phyloP scores from a whole-genome alignment of 2,888 invertebrate genomes.

The Eristalis intricaria region DNA sequence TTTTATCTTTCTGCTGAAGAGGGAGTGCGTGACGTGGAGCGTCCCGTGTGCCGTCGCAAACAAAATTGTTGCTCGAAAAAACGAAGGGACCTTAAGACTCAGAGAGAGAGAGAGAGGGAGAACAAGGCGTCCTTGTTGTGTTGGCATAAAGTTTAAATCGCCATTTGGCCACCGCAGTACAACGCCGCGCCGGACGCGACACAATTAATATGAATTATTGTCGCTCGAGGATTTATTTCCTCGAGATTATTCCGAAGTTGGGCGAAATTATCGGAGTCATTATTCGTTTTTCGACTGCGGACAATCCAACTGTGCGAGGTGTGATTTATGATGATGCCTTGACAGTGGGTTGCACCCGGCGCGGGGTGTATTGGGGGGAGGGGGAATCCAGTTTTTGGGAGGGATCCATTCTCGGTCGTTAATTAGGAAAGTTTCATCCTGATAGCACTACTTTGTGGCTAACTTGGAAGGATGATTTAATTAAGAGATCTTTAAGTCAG shows the following conservation, averaged over 20 bases:
- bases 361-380: not conserved
- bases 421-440: slow-evolving; percentile 42
- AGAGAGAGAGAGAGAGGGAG: not conserved
- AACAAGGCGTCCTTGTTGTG: not conserved
- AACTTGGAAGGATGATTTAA: slow-evolving; percentile 41
- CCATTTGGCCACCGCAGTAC: not conserved
- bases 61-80: slow-evolving; percentile 1
- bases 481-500: slow-evolving; percentile 24
- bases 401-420: slow-evolving; percentile 22
- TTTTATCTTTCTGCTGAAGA: slow-evolving; percentile 41
- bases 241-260: slow-evolving; percentile 53
- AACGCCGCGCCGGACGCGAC: not conserved
- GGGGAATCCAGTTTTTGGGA: not conserved
- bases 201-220: slow-evolving; percentile 69
- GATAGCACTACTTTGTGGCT: slow-evolving; percentile 26
- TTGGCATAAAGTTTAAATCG: not conserved
- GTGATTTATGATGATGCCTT: slow-evolving; percentile 49
- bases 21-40: slow-evolving; percentile 45
- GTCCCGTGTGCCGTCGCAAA: not conserved
- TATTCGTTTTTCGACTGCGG: slow-evolving; percentile 55
- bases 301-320: slow-evolving; percentile 47
- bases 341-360: not conserved
- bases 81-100: not conserved
- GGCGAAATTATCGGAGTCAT: slow-evolving; percentile 50
- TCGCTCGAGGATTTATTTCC: slow-evolving; percentile 47